Conservation (phyloP, 2,888 invertebrate species). For the Perizoma flavofasciatum region DNA sequence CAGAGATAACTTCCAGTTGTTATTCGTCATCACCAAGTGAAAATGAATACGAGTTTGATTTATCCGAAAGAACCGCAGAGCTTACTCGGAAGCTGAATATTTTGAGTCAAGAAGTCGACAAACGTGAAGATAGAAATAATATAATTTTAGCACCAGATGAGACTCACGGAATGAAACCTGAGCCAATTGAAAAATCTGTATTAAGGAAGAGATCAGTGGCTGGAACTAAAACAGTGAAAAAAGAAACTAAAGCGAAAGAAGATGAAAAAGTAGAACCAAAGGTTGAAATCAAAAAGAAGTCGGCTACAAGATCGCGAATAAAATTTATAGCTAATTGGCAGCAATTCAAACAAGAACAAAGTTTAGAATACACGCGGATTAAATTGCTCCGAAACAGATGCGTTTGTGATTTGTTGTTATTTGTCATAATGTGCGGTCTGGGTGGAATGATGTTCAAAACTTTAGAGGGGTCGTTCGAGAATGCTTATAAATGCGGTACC, state of each 20-base stretch:
- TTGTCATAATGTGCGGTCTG: conserved; percentile 89
- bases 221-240: conserved; percentile 48
- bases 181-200: conserved; percentile 51
- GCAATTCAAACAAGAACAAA: conserved; percentile 83
- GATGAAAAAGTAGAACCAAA: conserved; percentile 52
- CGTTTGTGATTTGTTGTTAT: conserved; percentile 86
- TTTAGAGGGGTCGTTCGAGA: conserved; percentile 93
- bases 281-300: conserved; percentile 54
- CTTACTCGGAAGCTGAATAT: conserved; percentile 72
- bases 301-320: conserved; percentile 62
- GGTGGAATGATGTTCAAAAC: conserved; percentile 92
- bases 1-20: conserved; percentile 80
- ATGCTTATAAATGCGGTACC: conserved; percentile 94
- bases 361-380: conserved; percentile 81
- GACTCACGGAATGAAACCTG: conserved; percentile 36
- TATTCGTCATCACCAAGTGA: conserved; percentile 80
- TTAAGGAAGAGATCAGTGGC: conserved; percentile 62
- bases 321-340: conserved; percentile 81
- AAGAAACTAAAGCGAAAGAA: conserved; percentile 47
- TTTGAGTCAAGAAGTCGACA: conserved; percentile 69
- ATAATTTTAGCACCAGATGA: conserved; percentile 58
- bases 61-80: conserved; percentile 75
- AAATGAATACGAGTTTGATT: conserved; percentile 80
- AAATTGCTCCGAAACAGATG: conserved; percentile 86
- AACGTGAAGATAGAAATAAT: conserved; percentile 54